Evolutionary conservation across 1,140 invertebrate genomes (phyloP), one percentile per base, ranked within the genome.

Genomic region (Ceratoteleas bidentatus): DNA sequence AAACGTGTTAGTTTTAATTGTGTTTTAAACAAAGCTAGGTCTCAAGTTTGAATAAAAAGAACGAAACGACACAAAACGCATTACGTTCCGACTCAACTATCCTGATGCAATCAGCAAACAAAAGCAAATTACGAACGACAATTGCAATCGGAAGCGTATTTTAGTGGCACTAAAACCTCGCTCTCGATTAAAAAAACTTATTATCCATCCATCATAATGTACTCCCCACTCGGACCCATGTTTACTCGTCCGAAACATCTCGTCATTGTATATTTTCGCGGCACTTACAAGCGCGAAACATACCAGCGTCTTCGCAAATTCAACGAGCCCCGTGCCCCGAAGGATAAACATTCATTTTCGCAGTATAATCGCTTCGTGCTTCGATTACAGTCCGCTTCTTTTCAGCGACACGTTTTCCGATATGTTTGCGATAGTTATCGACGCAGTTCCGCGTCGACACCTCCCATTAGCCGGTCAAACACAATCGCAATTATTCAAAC

Each of bases 351-450:
- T 66, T 76, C 56, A 70, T 69, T 62, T 64, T 62, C 36, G 8
- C 47, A 11, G 11, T 57, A 36, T 66, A 75, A 65, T 66, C 49
- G 34, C 32, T 43, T 45, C 64, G 72, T 66, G 64, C 54, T 49
- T 62, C 50, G 40, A 50, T 64, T 56, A 68, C 40, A 45, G 36
- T 33, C 52, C 62, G 16, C 14, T 47, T 66, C 32, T 66, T 66
- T 66, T 61, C 72, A 3, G 45, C 47, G 50, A 61, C 60, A 56
- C 73, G 64, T 66, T 75, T 64, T 64, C 60, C 70, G 56, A 74
- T 50, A 75, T 56, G 38, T 47, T 66, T 60, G 64, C 43, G 57
- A 68, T 52, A 50, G 52, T 53, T 75, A 75, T 54, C 47, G 24
- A 34, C n/a, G n/a, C n/a, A n/a, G n/a, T n/a, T n/a, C n/a, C n/a